phyloP scores from a whole-genome alignment of 2,888 invertebrate genomes.

The Troides helena region DNA sequence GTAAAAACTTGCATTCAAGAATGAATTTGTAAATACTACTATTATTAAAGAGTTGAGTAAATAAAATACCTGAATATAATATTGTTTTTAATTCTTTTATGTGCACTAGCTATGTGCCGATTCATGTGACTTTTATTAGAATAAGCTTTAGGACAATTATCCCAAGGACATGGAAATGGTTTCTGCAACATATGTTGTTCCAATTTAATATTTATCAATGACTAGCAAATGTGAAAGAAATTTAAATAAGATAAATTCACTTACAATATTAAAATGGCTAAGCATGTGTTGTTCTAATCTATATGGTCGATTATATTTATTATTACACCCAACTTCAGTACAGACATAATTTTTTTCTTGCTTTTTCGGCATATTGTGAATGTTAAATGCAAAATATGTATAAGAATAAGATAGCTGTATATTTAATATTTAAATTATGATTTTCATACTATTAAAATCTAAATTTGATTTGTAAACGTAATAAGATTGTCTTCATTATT shows the following conservation, averaged over 20 bases:
- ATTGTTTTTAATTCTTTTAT: constrained; percentile 54
- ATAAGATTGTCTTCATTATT: neutral
- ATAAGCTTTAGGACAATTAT: constrained; percentile 82
- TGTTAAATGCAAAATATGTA: neutral
- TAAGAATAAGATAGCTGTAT: neutral
- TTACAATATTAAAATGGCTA: constrained; percentile 80
- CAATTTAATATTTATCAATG: neutral
- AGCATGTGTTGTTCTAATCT: constrained; percentile 79
- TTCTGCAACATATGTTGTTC: constrained; percentile 59
- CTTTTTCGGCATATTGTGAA: constrained; percentile 23
- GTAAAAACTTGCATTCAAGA: neutral
- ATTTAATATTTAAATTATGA: neutral
- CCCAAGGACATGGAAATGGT: constrained; percentile 78
- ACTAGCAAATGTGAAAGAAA: neutral
- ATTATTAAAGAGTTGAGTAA: neutral
- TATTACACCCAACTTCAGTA: constrained; percentile 65
- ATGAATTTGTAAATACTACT: neutral
- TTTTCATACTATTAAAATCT: neutral
- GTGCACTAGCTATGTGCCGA: constrained; percentile 76
- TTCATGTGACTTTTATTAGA: constrained; percentile 81
- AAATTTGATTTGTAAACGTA: neutral
- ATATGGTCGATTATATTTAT: constrained; percentile 74
- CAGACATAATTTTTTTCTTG: constrained; percentile 61
- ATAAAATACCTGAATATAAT: constrained; percentile 55
- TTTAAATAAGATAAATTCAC: constrained; percentile 33